phyloP scores from a whole-genome alignment of 2,113 vertebrate species.

The Parus major region DNA sequence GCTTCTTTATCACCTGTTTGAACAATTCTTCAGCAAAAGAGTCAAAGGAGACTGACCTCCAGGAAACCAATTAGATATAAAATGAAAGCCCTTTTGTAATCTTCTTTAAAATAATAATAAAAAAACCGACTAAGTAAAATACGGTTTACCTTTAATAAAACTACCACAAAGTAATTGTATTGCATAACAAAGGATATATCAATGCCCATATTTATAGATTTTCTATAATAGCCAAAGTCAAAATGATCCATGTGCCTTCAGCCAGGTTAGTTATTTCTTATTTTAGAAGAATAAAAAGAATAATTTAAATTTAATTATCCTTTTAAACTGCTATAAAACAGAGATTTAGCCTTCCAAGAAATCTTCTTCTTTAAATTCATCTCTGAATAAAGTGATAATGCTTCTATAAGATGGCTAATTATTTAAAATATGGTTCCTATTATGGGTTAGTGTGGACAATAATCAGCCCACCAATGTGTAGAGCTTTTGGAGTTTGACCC shows the following conservation, averaged over 20 bases:
- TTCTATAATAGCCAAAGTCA: slow-evolving; percentile 29
- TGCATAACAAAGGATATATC: slow-evolving; percentile 40
- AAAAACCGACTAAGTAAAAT: not conserved
- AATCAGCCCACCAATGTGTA: not conserved
- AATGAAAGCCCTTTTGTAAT: not conserved
- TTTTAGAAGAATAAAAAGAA: slow-evolving; percentile 31
- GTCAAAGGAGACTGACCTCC: not conserved
- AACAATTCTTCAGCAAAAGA: not conserved
- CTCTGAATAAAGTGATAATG: not conserved
- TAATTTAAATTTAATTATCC: slow-evolving; percentile 46
- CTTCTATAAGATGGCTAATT: not conserved
- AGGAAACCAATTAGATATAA: slow-evolving; percentile 16
- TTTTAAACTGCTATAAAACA: slow-evolving; percentile 45
- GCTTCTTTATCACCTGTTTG: not conserved
- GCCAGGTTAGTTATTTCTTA: slow-evolving; percentile 11
- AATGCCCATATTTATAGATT: slow-evolving; percentile 41
- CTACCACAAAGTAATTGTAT: not conserved
- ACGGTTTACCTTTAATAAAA: slow-evolving; percentile 50
- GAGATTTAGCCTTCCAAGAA: slow-evolving; percentile 23
- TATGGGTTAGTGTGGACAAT: not conserved
- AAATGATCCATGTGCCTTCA: not conserved
- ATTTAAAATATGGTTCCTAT: not conserved
- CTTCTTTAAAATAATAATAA: not conserved
- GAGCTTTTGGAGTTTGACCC: not conserved
- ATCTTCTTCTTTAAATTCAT: not conserved